Percentiles rank a stretch among this genome's conserved stretches.
These are phyloP conservation scores for Tetragnatha montana DNA, from an alignment of 2,888 invertebrate species.

Conservation along the genomic window DNA sequence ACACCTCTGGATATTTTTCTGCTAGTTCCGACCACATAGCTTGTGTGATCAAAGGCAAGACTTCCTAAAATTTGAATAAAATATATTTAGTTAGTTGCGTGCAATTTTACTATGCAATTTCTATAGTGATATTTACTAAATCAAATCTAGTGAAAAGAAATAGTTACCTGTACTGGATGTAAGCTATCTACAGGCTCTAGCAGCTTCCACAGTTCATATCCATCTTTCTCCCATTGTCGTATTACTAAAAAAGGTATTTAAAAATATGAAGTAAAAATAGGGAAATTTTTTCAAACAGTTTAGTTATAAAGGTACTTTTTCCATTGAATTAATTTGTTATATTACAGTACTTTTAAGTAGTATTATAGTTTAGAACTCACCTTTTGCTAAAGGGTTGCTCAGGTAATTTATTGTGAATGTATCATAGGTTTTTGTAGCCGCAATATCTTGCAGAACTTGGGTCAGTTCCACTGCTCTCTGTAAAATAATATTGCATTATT, in stretches of 20 bases:
- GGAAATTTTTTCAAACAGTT: background rate
- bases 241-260: slow-evolving; percentile 68
- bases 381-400: slow-evolving; percentile 74
- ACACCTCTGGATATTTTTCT: slow-evolving; percentile 75
- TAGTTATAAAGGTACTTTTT: background rate
- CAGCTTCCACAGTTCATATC: slow-evolving; percentile 73
- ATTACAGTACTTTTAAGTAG: background rate
- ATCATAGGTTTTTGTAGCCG: slow-evolving; percentile 72
- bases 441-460: slow-evolving; percentile 73
- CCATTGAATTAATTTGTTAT: background rate
- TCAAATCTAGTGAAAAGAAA: background rate
- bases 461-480: slow-evolving; percentile 73
- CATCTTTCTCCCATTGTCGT: slow-evolving; percentile 72
- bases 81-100: background rate
- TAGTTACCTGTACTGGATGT: slow-evolving; percentile 73
- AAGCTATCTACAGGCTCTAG: slow-evolving; percentile 75
- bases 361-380: slow-evolving; percentile 11
- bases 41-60: slow-evolving; percentile 74
- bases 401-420: slow-evolving; percentile 74
- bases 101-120: too few species aligned
- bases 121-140: background rate
- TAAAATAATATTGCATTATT: background rate
- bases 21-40: slow-evolving; percentile 74
- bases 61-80: slow-evolving; percentile 73
- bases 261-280: background rate